Percentiles rank a stretch among this genome's conserved stretches.
phyloP scores from a whole-genome alignment of 1,140 invertebrate genomes.

The Bombus picipes region DNA sequence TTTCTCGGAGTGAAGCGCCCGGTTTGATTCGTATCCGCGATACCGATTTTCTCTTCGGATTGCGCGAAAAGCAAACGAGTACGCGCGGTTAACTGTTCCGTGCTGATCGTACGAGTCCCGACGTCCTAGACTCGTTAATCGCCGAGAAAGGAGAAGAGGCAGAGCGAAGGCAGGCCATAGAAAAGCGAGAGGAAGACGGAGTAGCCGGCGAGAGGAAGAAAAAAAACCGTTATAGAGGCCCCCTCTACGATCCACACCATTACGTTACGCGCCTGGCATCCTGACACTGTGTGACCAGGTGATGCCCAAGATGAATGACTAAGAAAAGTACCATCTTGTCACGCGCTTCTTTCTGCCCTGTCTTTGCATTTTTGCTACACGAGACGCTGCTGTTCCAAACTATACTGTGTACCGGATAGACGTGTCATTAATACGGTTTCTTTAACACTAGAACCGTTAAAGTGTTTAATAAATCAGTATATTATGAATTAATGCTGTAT shows the following conservation, averaged over 20 bases:
- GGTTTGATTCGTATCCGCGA: neutral
- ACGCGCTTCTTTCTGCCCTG: constrained; percentile 29
- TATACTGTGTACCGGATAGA: neutral
- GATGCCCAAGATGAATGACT: constrained; percentile 68
- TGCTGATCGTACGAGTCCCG: constrained; percentile 62
- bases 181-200: constrained; percentile 25
- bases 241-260: constrained; percentile 55
- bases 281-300: constrained; percentile 72
- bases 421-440: neutral
- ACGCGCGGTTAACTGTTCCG: constrained; percentile 67
- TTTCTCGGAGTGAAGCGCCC: neutral
- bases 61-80: constrained; percentile 61
- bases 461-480: neutral
- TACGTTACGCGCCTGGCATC: constrained; percentile 77
- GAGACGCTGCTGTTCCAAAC: constrained; percentile 2
- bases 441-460: neutral
- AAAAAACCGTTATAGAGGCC: constrained; percentile 76
- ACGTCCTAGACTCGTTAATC: constrained; percentile 76
- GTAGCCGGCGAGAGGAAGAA: constrained; percentile 26
- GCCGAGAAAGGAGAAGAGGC: constrained; percentile 37
- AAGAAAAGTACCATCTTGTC: constrained; percentile 61
- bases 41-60: constrained; percentile 29
- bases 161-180: constrained; percentile 31
- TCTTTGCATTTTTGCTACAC: neutral
- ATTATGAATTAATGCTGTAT: neutral